Base-by-base conservation (phyloP, 2,113 vertebrate genomes). In the Hydrochoerus hydrochaeris region DNA sequence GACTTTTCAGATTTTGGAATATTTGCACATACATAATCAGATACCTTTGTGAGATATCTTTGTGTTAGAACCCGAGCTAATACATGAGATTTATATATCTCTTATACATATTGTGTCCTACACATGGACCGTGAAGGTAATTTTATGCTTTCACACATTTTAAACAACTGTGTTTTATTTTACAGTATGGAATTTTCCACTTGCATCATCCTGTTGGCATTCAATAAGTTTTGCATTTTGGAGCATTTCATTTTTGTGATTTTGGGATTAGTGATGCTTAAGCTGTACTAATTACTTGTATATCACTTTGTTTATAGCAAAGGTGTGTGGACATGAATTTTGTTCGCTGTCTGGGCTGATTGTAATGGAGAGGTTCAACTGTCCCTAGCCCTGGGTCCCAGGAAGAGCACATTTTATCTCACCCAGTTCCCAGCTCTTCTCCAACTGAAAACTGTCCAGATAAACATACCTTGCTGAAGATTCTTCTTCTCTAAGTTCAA, bases 351-450 rank as follows among this genome's bases (percentile, higher is more conserved):
- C 71, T 88, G 38, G 41, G 44, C 35, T 35, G 11, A 22, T 8
- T 26, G 0, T 19, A 44, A 35, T 8, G 38, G 41, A 38, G 20
- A 94, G 54, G 63, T 3, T 6, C 1, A 14, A 0, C 26, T 80
- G 49, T 26, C 81, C 20, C 44, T 28, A 19, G 19, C 20, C 24
- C 12, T 52, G 19, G 19, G 44, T 35, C 46, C 52, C 49, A 41
- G 26, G 2, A 44, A 19, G 14, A 49, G 3, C 60, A 32, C 0
- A 0, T n/a, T 60, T 67, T 52, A 30, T 60, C 26, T 84, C 1
- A 69, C 9, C 14, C 9, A 87, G 58, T 1, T 10, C 38, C 12
- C 19, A 54, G 52, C 7, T 5, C 38, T 62, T 44, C 49, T 89
- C 38, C 4, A 73, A 7, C 17, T 44, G 9, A 71, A 80, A 73